phyloP scores from a whole-genome alignment of 2,113 vertebrate species.

The Marcusenius ussheri region DNA sequence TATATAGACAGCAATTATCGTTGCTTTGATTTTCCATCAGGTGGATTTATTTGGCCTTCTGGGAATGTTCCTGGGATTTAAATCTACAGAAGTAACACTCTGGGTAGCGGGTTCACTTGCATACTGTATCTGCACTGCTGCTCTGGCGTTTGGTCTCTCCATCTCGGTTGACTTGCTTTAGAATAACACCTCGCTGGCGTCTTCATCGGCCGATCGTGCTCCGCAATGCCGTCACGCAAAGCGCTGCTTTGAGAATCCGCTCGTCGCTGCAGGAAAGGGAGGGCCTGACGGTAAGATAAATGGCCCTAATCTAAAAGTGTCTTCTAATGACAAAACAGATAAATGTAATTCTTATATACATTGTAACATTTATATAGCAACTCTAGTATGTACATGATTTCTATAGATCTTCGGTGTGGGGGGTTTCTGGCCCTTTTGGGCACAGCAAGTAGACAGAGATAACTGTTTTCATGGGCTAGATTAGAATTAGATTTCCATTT shows the following conservation, averaged over 20 bases:
- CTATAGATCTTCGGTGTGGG: background rate
- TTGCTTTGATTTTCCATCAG: background rate
- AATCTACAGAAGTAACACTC: background rate
- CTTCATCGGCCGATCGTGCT: background rate
- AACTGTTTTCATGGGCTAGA: background rate
- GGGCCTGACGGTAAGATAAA: background rate
- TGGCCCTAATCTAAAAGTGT: background rate
- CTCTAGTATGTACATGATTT: background rate
- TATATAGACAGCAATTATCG: background rate
- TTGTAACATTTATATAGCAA: background rate
- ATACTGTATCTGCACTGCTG: background rate
- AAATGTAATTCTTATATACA: background rate
- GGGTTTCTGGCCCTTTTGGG: no score
- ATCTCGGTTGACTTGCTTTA: background rate
- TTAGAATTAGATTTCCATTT: conserved; percentile 17
- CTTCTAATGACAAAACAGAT: background rate
- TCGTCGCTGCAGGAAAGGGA: background rate
- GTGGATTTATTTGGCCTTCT: background rate
- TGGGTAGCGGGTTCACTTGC: background rate
- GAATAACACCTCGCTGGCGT: background rate
- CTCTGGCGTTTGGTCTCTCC: background rate
- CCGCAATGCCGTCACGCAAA: no score
- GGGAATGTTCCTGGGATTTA: background rate
- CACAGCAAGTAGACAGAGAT: background rate
- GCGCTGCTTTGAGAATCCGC: background rate